These are phyloP conservation scores for Onthophagus taurus DNA, from an alignment of 1,140 invertebrate genomes.

Conservation along the genomic window DNA sequence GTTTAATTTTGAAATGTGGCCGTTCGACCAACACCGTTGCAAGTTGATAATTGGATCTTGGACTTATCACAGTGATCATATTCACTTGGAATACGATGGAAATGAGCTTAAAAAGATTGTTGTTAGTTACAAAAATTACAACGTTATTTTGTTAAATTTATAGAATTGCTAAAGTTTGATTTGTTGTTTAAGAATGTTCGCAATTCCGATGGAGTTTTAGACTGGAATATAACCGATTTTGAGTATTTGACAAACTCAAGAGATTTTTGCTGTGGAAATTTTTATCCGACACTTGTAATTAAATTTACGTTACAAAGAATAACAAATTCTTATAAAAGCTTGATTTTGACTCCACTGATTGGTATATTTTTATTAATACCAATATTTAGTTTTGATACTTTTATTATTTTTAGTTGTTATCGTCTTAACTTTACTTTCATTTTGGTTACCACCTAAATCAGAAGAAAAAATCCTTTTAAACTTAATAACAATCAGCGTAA, in stretches of 20 bases:
- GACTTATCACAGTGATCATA: conserved; percentile 55
- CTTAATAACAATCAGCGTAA: conserved; percentile 46
- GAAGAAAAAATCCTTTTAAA: conserved; percentile 55
- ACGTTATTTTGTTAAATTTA: too few relatives aligned
- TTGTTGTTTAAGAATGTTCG: too few relatives aligned
- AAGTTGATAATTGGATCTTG: conserved; percentile 55
- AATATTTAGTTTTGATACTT: background rate
- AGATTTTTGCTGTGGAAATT: conserved; percentile 46
- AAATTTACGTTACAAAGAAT: conserved; percentile 44
- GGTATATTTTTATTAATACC: conserved; percentile 34
- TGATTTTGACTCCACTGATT: conserved; percentile 51
- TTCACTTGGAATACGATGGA: conserved; percentile 45
- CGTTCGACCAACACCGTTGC: conserved; percentile 63
- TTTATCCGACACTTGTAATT: conserved; percentile 46
- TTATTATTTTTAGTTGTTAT: conserved; percentile 46
- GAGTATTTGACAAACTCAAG: too few relatives aligned
- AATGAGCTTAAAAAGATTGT: too few relatives aligned
- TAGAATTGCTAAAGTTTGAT: too few relatives aligned
- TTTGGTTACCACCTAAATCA: conserved; percentile 56
- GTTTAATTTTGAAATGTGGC: conserved; percentile 58
- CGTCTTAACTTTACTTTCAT: conserved; percentile 48
- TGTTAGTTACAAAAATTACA: too few relatives aligned
- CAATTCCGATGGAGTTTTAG: too few relatives aligned
- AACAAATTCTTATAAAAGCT: conserved; percentile 50
- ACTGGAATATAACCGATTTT: too few relatives aligned